A percentile compares a stretch with the other conserved stretches of the same genome.
These are phyloP conservation scores for Oryzias melastigma DNA, from an alignment of 2,113 vertebrate species.

Conservation along the genomic window DNA sequence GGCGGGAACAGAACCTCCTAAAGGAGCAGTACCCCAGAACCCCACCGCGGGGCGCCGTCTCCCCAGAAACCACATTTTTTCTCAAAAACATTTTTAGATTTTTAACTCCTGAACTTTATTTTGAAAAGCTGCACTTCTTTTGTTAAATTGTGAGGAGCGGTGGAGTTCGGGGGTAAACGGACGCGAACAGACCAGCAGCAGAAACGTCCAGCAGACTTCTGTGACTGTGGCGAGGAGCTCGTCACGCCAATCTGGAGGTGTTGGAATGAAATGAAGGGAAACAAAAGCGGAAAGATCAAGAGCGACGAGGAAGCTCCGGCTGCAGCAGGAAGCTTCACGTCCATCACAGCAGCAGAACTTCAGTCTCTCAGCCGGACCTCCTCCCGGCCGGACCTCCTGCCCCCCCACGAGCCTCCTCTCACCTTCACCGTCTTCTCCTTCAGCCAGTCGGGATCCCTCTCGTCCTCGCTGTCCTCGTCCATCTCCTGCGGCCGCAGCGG, in stretches of 20 bases:
- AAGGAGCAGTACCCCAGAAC: background rate
- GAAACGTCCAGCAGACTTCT: conserved; percentile 9
- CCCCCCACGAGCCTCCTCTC: background rate
- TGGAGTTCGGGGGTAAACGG: conserved; percentile 8
- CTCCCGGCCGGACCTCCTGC: no score
- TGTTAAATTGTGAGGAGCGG: background rate
- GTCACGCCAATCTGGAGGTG: conserved; percentile 22
- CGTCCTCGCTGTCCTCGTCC: conserved; percentile 97
- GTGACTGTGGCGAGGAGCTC: background rate
- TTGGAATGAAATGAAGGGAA: conserved; percentile 14
- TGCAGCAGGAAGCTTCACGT: no score
- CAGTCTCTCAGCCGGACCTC: no score
- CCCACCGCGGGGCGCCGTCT: background rate
- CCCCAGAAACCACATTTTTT: no score
- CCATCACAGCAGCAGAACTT: no score
- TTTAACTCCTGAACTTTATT: no score
- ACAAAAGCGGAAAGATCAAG: background rate
- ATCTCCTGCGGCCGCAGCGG: conserved; percentile 95
- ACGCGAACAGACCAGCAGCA: conserved; percentile 17
- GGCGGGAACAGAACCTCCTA: background rate
- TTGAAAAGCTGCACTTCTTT: no score
- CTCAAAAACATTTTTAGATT: no score
- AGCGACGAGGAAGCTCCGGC: no score
- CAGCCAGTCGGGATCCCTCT: conserved; percentile 94
- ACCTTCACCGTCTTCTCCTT: conserved; percentile 94